Conservation (phyloP, 2,888 invertebrate species). For the Lordiphosa fenestrarum region DNA sequence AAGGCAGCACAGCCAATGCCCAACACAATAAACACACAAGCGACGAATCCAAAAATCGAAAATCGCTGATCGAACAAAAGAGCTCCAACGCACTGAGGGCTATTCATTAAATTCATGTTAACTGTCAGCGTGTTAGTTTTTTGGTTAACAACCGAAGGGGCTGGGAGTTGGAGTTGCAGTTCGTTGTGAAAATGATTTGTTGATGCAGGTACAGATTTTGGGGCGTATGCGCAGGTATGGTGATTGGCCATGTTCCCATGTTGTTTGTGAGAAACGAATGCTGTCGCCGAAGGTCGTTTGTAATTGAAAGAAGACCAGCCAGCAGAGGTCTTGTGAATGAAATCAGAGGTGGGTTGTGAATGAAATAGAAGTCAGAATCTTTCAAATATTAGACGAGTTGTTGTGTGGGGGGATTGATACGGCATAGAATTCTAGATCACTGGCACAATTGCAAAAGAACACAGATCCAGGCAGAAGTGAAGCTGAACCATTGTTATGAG, state of each 20-base stretch:
- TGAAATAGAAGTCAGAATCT: background rate
- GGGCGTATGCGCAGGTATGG: constrained; percentile 22
- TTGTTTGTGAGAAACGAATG: constrained; percentile 18
- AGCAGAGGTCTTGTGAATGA: constrained; percentile 9
- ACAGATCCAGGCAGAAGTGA: no score
- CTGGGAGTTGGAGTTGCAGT: background rate
- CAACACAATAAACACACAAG: constrained; percentile 36
- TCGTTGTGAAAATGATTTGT: constrained; percentile 6
- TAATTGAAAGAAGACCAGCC: constrained; percentile 26
- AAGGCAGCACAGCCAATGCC: constrained; percentile 21
- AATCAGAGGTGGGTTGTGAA: background rate
- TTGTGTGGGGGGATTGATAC: background rate
- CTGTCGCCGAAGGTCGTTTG: constrained; percentile 31
- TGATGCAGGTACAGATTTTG: constrained; percentile 28
- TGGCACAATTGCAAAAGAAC: no score
- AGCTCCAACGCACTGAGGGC: constrained; percentile 7
- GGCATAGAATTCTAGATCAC: no score
- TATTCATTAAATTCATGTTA: constrained; percentile 40
- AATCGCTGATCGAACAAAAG: constrained; percentile 7
- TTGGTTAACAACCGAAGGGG: constrained; percentile 33
- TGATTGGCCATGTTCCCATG: constrained; percentile 18
- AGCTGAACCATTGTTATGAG: no score
- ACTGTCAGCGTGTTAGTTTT: constrained; percentile 58
- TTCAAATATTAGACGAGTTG: background rate
- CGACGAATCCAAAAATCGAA: constrained; percentile 18